These are phyloP conservation scores for Drosophila seguyi DNA, from an alignment of 1,140 invertebrate genomes.

Conservation along the genomic window DNA sequence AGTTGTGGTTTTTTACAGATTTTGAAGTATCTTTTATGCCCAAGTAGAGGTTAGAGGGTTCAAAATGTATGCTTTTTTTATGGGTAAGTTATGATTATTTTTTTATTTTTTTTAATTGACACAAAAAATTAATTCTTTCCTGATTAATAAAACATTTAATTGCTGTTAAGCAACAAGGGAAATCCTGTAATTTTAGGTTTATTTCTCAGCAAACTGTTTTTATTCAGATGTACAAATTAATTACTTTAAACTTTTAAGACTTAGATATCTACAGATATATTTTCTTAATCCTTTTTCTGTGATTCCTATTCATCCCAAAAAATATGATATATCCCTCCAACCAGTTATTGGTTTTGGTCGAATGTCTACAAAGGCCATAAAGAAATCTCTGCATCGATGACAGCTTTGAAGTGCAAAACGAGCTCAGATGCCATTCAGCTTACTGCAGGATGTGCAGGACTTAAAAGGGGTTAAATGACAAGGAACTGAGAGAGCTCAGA, in stretches of 20 bases:
- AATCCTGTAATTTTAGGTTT: too few relatives aligned
- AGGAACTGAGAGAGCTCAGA: neutral
- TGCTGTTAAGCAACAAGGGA: neutral
- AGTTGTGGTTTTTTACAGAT: neutral
- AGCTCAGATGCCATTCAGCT: conserved; percentile 69
- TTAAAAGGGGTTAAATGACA: conserved; percentile 68
- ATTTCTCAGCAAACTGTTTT: too few relatives aligned
- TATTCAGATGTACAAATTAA: neutral
- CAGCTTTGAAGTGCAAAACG: conserved; percentile 66
- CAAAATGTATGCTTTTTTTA: too few relatives aligned
- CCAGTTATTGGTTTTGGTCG: conserved; percentile 17
- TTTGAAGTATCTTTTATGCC: neutral
- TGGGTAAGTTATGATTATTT: too few relatives aligned
- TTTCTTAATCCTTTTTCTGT: neutral
- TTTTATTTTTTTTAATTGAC: too few relatives aligned
- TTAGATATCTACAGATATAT: too few relatives aligned
- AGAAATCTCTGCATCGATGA: conserved; percentile 33
- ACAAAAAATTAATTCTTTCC: too few relatives aligned
- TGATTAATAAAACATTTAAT: neutral
- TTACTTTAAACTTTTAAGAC: too few relatives aligned
- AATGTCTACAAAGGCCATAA: conserved; percentile 7
- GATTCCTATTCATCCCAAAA: neutral
- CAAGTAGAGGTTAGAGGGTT: too few relatives aligned
- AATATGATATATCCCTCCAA: neutral
- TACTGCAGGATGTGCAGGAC: conserved; percentile 23